Evolutionary conservation across 92 coral and sea anemone species (phyloP).

Genomic region (Epizoanthus illoricatus): DNA sequence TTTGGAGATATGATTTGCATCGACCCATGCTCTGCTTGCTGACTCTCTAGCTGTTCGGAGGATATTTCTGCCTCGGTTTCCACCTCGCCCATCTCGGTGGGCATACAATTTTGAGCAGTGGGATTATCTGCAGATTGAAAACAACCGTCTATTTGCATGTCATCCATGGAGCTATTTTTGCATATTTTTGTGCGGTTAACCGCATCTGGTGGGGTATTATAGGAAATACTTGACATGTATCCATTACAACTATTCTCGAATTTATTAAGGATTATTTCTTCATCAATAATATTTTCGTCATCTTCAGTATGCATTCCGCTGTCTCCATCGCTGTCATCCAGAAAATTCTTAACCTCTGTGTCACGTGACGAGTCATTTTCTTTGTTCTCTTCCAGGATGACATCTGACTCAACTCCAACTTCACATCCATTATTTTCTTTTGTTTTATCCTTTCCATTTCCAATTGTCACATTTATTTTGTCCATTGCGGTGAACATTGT

Average conservation of each 20-base stretch:
- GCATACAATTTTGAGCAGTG: neutral
- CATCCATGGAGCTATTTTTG: slow-evolving; percentile 1
- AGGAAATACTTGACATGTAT: neutral
- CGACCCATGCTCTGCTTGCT: neutral
- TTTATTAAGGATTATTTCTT: neutral
- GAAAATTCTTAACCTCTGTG: neutral
- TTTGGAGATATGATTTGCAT: neutral
- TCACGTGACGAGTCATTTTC: neutral
- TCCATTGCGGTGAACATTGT: neutral
- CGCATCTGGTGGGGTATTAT: slow-evolving; percentile 31
- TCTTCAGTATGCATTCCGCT: slow-evolving; percentile 38
- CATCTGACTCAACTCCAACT: neutral
- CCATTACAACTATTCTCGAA: neutral
- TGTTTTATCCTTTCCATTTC: no score
- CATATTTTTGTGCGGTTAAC: slow-evolving; percentile 20
- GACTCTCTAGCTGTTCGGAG: neutral
- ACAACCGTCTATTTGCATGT: slow-evolving; percentile 33
- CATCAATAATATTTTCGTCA: neutral
- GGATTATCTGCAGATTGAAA: slow-evolving; percentile 1
- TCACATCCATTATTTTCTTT: no score
- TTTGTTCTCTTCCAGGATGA: neutral
- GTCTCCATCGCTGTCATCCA: slow-evolving; percentile 17
- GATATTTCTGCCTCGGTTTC: slow-evolving; percentile 8
- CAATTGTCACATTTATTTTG: neutral
- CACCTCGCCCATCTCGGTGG: slow-evolving; percentile 30